Base-by-base conservation (phyloP, 1,140 invertebrate genomes). In the Nymphalis io region DNA sequence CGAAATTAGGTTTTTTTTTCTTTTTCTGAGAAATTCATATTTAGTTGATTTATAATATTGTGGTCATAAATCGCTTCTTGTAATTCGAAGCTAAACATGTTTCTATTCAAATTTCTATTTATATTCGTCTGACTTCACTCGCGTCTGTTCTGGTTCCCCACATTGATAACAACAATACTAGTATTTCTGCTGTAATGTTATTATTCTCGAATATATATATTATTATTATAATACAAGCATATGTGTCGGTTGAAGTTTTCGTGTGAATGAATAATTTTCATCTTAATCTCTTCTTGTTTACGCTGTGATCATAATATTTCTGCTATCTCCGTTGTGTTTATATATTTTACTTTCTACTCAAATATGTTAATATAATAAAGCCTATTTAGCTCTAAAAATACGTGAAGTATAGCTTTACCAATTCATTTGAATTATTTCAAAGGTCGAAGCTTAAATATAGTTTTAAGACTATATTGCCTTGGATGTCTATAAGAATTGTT, bases 111-210 rank as follows among this genome's bases (percentile, higher is more conserved):
- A 71, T 69, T 74, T 81, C 81, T 86, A 88, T 87, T 87, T 87
- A 78, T 89, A 87, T 76, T 74, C 66, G 38, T 74, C 78, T 87
- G 84, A 87, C 78, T 85, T 84, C 83, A 85, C 57, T 73, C 58
- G 63, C 12, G 46, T 53, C 18, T 46, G 60, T 48, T 11, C 46
- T 51, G 53, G 70, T 67, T 74, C 67, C 70, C 73, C 55, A 27
- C 21, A 27, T 21, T 20, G 8, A 33, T 46, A 44, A 57, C 51
- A 65, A 65, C 61, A 70, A 60, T 23, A n/a, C 20, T 18, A 58
- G 20, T 64, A 51, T 64, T 40, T 33, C 4, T 21, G 46, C 4
- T 21, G 16, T 21, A 58, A 16, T 46, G 27, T 39, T 13, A 13
- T 15, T 15, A 15, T 27, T n/a, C n/a, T n/a, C n/a, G n/a, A 18